phyloP scores from a whole-genome alignment of 1,140 invertebrate genomes.

The Musca domestica region DNA sequence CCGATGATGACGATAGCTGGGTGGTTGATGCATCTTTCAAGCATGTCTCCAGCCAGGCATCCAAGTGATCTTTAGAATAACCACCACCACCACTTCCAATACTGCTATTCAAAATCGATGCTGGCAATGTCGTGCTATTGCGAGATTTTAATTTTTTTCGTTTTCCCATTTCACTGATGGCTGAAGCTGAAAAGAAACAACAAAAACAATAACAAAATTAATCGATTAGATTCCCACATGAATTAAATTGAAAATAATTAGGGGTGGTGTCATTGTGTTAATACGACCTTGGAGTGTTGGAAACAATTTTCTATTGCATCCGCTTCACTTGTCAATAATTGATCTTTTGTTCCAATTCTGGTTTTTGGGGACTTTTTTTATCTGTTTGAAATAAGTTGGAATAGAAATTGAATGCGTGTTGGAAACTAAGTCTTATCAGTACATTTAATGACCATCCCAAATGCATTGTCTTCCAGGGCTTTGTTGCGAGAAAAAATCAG shows the following conservation, averaged over 20 bases:
- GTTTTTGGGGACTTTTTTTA: too few species aligned
- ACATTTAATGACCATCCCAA: too few species aligned
- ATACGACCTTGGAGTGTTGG: too few species aligned
- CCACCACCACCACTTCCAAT: conserved; percentile 24
- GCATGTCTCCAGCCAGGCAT: conserved; percentile 50
- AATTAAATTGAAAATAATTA: neutral
- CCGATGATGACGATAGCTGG: conserved; percentile 49
- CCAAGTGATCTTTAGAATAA: conserved; percentile 49
- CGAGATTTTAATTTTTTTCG: conserved; percentile 50
- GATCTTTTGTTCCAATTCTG: too few species aligned
- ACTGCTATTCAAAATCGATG: conserved; percentile 25
- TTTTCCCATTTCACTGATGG: conserved; percentile 32
- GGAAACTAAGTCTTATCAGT: too few species aligned
- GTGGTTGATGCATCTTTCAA: conserved; percentile 47
- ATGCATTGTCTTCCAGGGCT: too few species aligned
- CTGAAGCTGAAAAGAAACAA: conserved; percentile 11
- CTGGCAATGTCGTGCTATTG: conserved; percentile 28
- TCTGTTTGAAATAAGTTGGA: too few species aligned
- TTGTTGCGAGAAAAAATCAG: too few species aligned
- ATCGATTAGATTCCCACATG: neutral
- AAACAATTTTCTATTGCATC: too few species aligned
- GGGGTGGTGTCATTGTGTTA: neutral
- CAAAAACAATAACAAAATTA: neutral
- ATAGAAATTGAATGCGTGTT: too few species aligned
- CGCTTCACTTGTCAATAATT: too few species aligned